Evolutionary conservation across 2,888 invertebrate species (phyloP).

Genomic region (Mantis religiosa): DNA sequence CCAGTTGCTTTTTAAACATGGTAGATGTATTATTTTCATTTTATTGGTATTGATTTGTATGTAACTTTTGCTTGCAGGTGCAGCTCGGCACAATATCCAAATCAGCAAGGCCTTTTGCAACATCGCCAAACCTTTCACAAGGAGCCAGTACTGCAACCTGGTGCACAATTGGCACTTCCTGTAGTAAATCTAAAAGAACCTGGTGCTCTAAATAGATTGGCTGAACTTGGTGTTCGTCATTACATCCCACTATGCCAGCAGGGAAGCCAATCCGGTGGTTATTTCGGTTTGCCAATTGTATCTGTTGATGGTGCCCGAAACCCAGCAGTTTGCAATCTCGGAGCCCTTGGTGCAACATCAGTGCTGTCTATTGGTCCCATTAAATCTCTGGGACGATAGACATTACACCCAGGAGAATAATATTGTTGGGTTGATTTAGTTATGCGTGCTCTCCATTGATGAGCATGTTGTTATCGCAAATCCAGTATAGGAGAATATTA

Average conservation of each 20-base stretch:
- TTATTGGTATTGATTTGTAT: too few species aligned
- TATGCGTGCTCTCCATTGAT: background rate
- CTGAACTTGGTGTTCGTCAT: conserved; percentile 65
- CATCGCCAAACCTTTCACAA: conserved; percentile 63
- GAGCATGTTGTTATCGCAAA: background rate
- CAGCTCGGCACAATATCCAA: conserved; percentile 68
- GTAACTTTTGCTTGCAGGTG: conserved; percentile 46
- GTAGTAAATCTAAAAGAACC: conserved; percentile 68
- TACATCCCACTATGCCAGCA: conserved; percentile 68
- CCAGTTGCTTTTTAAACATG: too few species aligned
- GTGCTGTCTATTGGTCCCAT: conserved; percentile 69
- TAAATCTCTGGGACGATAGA: conserved; percentile 46
- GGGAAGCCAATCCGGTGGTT: conserved; percentile 54
- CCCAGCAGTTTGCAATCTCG: conserved; percentile 54
- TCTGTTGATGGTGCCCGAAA: conserved; percentile 62
- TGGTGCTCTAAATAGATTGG: conserved; percentile 59
- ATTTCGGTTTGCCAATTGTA: conserved; percentile 68
- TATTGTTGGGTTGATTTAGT: too few species aligned
- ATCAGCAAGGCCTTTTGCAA: conserved; percentile 52
- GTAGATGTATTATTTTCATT: too few species aligned
- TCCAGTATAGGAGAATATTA: background rate
- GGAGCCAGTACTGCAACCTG: conserved; percentile 41
- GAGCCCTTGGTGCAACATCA: conserved; percentile 64
- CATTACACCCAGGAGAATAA: too few species aligned
- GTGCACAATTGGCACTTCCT: conserved; percentile 63